phyloP scores from a whole-genome alignment of 2,113 vertebrate species.

The Rhineura floridana region DNA sequence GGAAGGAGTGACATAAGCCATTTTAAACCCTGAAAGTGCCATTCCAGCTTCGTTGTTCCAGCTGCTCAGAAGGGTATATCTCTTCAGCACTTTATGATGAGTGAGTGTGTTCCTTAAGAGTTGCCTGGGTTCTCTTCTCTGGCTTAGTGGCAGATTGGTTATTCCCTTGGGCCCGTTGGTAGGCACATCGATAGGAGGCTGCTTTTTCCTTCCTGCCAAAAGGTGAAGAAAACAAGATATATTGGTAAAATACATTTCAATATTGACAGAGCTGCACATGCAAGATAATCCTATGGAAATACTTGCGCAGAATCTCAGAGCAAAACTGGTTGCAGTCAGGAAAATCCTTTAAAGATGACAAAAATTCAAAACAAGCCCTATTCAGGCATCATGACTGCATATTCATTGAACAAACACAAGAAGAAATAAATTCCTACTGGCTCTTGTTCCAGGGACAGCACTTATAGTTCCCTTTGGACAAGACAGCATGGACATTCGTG shows the following conservation, averaged over 20 bases:
- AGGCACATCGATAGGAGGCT: slow-evolving; percentile 60
- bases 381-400: not conserved
- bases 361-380: not conserved
- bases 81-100: slow-evolving; percentile 42
- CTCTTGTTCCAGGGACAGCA: not conserved
- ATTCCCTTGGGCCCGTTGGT: slow-evolving; percentile 65
- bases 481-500: slow-evolving; percentile 36
- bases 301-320: not conserved
- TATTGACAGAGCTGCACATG: rapidly evolving
- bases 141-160: slow-evolving; percentile 65
- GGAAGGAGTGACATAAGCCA: slow-evolving; percentile 33
- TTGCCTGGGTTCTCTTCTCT: slow-evolving; percentile 73
- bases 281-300: not conserved
- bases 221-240: slow-evolving; percentile 60
- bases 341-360: not conserved
- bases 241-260: slow-evolving; percentile 3
- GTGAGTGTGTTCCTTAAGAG: slow-evolving; percentile 64
- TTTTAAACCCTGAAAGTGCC: slow-evolving; percentile 33
- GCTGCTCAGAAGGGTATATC: not conserved
- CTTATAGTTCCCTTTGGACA: not conserved
- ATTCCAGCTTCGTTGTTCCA: not conserved
- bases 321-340: slow-evolving; percentile 39
- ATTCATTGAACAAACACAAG: not conserved
- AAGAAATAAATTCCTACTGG: not conserved
- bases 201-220: slow-evolving; percentile 78